These are phyloP conservation scores for Melanargia galathea DNA, from an alignment of 2,888 invertebrate species.

Conservation along the genomic window DNA sequence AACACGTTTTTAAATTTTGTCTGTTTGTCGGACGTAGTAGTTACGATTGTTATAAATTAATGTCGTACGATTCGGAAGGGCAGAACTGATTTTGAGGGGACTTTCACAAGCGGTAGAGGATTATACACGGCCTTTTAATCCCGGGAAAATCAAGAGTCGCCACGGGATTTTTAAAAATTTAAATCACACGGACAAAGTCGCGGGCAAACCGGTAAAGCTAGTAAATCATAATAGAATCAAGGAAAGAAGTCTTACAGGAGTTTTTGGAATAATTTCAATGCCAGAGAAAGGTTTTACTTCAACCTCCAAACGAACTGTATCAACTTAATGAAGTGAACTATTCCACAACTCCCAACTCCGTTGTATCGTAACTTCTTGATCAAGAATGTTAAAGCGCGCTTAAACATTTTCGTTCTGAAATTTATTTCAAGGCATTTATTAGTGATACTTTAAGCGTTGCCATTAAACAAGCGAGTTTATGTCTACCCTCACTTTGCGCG, in stretches of 20 bases:
- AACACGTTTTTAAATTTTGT: too few relatives aligned
- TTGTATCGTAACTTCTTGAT: slow-evolving; percentile 29
- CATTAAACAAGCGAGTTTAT: slow-evolving; percentile 39
- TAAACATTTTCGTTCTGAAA: slow-evolving; percentile 24
- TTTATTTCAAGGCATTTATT: slow-evolving; percentile 43
- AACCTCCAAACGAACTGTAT: background rate
- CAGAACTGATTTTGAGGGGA: too few relatives aligned
- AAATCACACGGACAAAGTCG: too few relatives aligned
- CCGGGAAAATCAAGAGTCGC: too few relatives aligned
- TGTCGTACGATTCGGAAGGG: too few relatives aligned
- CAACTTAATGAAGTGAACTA: slow-evolving; percentile 15
- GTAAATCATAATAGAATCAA: background rate
- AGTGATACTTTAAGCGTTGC: slow-evolving; percentile 36
- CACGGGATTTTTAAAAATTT: too few relatives aligned
- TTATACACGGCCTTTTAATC: too few relatives aligned
- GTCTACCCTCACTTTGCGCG: slow-evolving; percentile 18
- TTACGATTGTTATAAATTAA: too few relatives aligned
- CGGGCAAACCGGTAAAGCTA: too few relatives aligned
- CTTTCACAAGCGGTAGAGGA: too few relatives aligned
- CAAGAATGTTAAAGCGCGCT: slow-evolving; percentile 28
- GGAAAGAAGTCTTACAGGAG: background rate
- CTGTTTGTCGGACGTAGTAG: too few relatives aligned
- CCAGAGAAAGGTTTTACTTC: background rate
- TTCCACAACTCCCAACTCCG: slow-evolving; percentile 8
- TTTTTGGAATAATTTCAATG: background rate